Percentiles rank a stretch among this genome's conserved stretches.
These are phyloP conservation scores for Campoletis raptor DNA, from an alignment of 2,888 invertebrate genomes.

Conservation along the genomic window DNA sequence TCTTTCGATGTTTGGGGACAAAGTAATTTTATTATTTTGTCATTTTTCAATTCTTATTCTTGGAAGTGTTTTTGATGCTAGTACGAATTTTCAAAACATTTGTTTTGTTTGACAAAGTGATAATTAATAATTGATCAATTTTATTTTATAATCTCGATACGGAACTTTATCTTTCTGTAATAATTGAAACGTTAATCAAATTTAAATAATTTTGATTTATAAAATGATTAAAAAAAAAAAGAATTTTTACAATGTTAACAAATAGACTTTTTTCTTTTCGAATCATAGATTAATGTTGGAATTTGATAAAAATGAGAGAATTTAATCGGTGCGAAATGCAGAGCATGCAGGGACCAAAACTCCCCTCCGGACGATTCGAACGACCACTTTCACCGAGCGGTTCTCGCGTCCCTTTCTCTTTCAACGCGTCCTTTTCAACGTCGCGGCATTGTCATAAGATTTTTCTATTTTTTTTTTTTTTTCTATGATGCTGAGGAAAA, in stretches of 20 bases:
- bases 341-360: constrained; percentile 6
- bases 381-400: constrained; percentile 54
- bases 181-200: background rate
- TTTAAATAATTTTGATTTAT: background rate
- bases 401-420: constrained; percentile 34
- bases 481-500: background rate
- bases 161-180: background rate
- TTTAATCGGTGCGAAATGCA: background rate
- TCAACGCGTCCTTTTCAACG: constrained; percentile 24
- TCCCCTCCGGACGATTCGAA: constrained; percentile 7
- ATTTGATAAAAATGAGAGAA: background rate
- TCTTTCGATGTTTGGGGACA: background rate
- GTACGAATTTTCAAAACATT: background rate
- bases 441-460: constrained; percentile 4
- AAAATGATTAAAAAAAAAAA: background rate
- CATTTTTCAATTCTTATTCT: background rate
- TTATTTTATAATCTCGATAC: too few relatives aligned
- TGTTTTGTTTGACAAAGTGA: background rate
- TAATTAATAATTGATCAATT: background rate
- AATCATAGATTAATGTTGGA: background rate
- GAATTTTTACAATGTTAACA: background rate
- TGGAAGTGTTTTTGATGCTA: background rate
- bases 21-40: background rate
- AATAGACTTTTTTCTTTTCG: background rate
- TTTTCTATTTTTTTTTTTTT: constrained; percentile 10